These are phyloP conservation scores for Euleptes europaea DNA, from an alignment of 2,113 vertebrate genomes.

Conservation along the genomic window DNA sequence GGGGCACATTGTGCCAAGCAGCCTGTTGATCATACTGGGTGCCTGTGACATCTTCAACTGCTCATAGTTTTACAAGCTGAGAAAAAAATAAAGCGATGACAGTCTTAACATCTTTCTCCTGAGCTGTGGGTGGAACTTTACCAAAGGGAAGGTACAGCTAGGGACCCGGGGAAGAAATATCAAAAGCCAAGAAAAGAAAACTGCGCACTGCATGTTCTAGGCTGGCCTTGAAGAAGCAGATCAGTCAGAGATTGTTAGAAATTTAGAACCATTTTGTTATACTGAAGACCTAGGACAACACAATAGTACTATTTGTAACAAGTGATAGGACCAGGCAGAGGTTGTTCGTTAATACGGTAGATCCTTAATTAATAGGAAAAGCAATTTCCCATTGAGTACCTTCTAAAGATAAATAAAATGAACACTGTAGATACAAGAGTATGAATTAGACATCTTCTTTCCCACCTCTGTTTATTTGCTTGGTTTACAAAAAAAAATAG, in stretches of 20 bases:
- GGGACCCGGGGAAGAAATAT: no score
- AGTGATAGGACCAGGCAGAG: no score
- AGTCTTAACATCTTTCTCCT: background rate
- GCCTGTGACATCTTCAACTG: background rate
- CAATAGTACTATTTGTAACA: no score
- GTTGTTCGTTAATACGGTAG: no score
- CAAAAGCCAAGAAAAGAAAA: no score
- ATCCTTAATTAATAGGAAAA: background rate
- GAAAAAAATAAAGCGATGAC: background rate
- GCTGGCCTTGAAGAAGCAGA: no score
- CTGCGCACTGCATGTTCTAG: no score
- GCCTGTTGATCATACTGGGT: background rate
- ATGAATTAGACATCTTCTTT: background rate
- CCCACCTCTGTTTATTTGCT: background rate
- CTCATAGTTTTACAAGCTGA: background rate
- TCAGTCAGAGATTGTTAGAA: no score
- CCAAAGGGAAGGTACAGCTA: no score
- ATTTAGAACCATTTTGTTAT: no score
- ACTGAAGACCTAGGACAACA: no score
- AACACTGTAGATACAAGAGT: background rate
- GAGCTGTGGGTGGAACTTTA: background rate
- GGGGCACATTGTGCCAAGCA: no score
- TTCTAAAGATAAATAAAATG: background rate
- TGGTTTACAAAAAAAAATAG: background rate
- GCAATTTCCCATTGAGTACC: background rate